A percentile compares a stretch with the other conserved stretches of the same genome.
phyloP scores from a whole-genome alignment of 2,113 vertebrate genomes.

The Aptenodytes forsteri region DNA sequence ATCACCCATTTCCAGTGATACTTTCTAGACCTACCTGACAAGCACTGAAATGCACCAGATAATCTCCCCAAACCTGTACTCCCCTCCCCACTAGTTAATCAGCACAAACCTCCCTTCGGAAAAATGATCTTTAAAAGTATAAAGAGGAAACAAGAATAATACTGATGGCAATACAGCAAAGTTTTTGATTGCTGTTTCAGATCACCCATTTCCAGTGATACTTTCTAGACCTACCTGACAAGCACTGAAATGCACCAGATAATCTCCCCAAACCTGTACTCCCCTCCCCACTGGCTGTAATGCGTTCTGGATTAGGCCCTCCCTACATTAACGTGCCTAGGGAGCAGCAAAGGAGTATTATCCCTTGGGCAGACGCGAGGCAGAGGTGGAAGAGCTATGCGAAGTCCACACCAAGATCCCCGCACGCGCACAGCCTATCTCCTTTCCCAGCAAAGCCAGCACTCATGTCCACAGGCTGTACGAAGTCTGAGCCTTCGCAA shows the following conservation, averaged over 20 bases:
- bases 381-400: neutral
- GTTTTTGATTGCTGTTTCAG: neutral
- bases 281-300: neutral
- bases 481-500: neutral
- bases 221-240: neutral
- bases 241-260: neutral
- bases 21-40: neutral
- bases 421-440: accelerated
- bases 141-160: neutral
- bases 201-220: neutral
- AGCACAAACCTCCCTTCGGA: neutral
- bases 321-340: accelerated
- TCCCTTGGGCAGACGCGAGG: neutral
- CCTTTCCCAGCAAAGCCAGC: neutral
- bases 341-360: neutral
- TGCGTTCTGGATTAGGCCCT: neutral
- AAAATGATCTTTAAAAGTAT: neutral
- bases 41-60: neutral
- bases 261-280: neutral
- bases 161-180: neutral
- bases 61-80: neutral
- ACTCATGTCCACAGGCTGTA: accelerated
- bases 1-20: neutral
- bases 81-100: neutral
- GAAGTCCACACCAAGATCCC: neutral